Evolutionary conservation across 2,888 invertebrate species (phyloP), one percentile per base, ranked within the genome.

Genomic region (Geotrupes spiniger): DNA sequence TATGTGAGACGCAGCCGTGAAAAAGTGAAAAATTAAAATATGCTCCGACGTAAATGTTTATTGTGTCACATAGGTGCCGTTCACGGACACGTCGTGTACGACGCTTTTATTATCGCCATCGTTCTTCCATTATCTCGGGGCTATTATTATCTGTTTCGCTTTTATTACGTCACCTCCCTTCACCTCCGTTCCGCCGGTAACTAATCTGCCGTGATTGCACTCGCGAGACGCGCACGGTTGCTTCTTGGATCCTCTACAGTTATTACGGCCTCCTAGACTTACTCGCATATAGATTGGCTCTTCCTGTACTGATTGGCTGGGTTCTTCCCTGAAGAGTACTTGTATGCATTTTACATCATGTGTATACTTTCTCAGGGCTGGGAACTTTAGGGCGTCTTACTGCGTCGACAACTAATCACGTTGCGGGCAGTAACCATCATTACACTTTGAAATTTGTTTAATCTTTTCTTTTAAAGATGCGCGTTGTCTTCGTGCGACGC

Each of bases 191-290:
- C 47, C 51, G 49, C 61, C 59, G 55, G 61, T 61, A 64, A 63
- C 65, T 63, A 65, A 65, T 64, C 63, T 62, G 57, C 60, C 56
- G 60, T 63, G 63, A 64, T 64, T 65, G 63, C 61, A 63, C 65
- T 61, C 63, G 53, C 47, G 63, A 61, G 63, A 62, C 61, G 53
- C 42, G 45, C 49, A 54, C 51, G 52, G 49, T 46, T 41, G 49
- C 50, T 53, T 57, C 49, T 53, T 50, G 51, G 52, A 58, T 55
- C 57, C 59, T 61, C 61, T 52, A 51, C 62, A 60, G 63, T 63
- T 63, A 64, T 62, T 63, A 61, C 60, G 56, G 54, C 53, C 52
- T 57, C 53, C 58, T 54, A 50, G 56, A 56, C 57, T 49, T 49
- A 45, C 56, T 54, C 51, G 61, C 61, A 64, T 61, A 60, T 63